phyloP scores from a whole-genome alignment of 1,140 invertebrate genomes.

The fruit fly (Drosophila melanogaster) region DNA sequence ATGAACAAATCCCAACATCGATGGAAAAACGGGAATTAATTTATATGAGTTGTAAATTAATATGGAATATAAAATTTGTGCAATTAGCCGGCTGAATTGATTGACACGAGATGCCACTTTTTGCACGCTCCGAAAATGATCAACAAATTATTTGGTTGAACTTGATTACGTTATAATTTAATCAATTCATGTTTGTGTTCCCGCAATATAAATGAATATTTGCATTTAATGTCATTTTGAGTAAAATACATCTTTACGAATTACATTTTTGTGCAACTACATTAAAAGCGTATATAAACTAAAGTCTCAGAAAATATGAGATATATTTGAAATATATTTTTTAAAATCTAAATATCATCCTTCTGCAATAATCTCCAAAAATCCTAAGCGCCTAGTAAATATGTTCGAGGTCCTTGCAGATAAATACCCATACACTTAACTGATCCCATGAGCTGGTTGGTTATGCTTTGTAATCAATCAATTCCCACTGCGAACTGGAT shows the following conservation, averaged over 20 bases:
- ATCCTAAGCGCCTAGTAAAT: neutral
- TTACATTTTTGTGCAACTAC: neutral
- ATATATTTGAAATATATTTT: too few relatives aligned
- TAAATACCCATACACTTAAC: conserved; percentile 4
- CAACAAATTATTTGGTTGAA: conserved; percentile 25
- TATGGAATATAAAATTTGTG: conserved; percentile 49
- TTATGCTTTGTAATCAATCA: conserved; percentile 42
- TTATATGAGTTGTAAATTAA: conserved; percentile 56
- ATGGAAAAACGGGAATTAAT: conserved; percentile 34
- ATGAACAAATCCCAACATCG: conserved; percentile 27
- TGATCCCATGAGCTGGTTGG: conserved; percentile 16
- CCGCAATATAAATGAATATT: neutral
- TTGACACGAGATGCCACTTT: conserved; percentile 3
- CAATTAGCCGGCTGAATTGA: conserved; percentile 53
- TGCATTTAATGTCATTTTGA: conserved; percentile 6
- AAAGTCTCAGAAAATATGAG: too few relatives aligned
- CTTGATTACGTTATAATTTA: conserved; percentile 39
- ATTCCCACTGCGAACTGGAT: conserved; percentile 33
- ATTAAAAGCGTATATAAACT: neutral
- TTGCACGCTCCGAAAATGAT: conserved; percentile 16
- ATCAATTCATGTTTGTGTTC: conserved; percentile 12
- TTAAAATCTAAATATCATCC: too few relatives aligned
- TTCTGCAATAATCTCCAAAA: neutral
- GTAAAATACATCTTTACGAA: neutral
- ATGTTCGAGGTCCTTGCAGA: neutral